Conservation (phyloP, 2,797 vertebrate species). For the Trachops cirrhosus region DNA sequence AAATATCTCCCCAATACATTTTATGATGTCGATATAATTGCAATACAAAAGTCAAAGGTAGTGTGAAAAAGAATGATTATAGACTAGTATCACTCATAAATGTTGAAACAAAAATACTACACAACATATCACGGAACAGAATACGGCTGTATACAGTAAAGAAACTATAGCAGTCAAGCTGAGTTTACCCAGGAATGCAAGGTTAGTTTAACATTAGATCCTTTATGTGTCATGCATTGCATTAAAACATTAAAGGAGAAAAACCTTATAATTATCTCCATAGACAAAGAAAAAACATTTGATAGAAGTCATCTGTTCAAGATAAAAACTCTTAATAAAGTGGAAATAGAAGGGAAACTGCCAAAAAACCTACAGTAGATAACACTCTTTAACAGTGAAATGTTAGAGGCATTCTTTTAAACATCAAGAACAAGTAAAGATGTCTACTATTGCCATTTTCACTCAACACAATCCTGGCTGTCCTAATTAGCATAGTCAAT, state of each 20-base stretch:
- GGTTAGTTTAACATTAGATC: neutral
- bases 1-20: neutral
- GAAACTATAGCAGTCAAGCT: neutral
- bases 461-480: neutral
- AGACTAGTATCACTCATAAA: neutral
- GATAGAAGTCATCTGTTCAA: neutral
- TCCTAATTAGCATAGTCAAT: neutral
- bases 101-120: neutral
- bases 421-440: neutral
- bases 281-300: neutral
- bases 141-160: neutral
- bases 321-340: neutral
- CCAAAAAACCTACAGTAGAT: neutral
- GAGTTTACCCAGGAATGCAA: neutral
- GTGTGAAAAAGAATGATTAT: neutral
- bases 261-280: neutral
- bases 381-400: neutral
- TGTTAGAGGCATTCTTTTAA: neutral
- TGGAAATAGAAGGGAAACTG: neutral
- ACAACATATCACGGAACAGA: neutral
- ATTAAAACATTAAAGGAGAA: conserved; percentile 28
- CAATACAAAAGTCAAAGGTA: neutral
- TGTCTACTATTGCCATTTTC: neutral
- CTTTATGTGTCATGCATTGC: neutral
- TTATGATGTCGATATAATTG: neutral